Conservation (phyloP, 2,797 vertebrate genomes). For the Emydoidea blandingii region DNA sequence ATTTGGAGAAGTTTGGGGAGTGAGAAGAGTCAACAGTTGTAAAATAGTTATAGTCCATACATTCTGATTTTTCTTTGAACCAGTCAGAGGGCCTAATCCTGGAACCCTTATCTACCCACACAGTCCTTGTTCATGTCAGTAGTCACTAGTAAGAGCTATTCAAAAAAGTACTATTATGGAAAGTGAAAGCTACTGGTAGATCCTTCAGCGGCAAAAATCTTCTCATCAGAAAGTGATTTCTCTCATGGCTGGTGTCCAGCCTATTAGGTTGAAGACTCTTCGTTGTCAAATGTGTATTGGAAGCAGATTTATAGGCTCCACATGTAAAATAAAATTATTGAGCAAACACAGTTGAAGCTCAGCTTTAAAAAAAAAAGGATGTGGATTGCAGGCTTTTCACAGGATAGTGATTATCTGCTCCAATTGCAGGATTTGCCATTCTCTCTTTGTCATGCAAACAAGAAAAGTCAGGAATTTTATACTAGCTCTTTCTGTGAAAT, state of each 20-base stretch:
- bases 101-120: neutral
- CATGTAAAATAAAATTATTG: slow-evolving; percentile 89
- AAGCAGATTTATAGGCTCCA: slow-evolving; percentile 79
- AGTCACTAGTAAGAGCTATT: neutral
- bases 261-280: neutral
- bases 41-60: neutral
- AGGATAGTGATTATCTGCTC: slow-evolving; percentile 90
- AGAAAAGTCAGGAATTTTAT: slow-evolving; percentile 81
- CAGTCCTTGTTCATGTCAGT: neutral
- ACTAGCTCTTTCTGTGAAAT: slow-evolving; percentile 80
- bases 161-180: neutral
- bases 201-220: neutral
- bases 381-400: slow-evolving; percentile 94
- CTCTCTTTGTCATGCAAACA: slow-evolving; percentile 92
- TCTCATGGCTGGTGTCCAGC: slow-evolving; percentile 1
- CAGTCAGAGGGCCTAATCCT: neutral
- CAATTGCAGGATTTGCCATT: slow-evolving; percentile 88
- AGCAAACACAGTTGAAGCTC: slow-evolving; percentile 82
- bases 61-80: neutral
- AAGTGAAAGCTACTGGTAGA: neutral
- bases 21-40: neutral
- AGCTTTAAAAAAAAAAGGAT: slow-evolving; percentile 78
- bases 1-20: neutral
- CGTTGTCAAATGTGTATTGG: slow-evolving; percentile 87
- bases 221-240: neutral